These are phyloP conservation scores for Hypomesus transpacificus DNA, from an alignment of 2,113 vertebrate genomes.

Conservation along the genomic window DNA sequence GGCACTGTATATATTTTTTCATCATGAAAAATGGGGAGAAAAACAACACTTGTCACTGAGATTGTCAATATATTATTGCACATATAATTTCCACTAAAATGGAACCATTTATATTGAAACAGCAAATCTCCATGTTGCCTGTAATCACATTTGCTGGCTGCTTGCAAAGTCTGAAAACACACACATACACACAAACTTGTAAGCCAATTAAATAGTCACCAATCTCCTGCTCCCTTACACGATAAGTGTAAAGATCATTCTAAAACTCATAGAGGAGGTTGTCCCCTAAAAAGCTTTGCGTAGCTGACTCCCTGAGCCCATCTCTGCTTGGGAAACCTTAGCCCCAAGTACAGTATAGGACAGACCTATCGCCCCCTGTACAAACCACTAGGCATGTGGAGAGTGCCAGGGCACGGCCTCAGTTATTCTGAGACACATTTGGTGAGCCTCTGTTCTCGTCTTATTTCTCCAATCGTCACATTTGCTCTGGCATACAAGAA, in stretches of 20 bases:
- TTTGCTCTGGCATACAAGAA: conserved; percentile 5
- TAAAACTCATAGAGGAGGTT: conserved; percentile 55
- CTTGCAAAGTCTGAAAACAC: conserved; percentile 53
- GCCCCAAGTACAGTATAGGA: conserved; percentile 42
- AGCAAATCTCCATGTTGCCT: conserved; percentile 55
- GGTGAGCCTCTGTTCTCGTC: conserved; percentile 29
- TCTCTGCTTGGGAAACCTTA: conserved; percentile 42
- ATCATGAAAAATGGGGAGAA: conserved; percentile 4
- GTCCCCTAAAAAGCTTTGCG: conserved; percentile 51
- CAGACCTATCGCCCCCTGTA: neutral
- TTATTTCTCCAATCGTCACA: neutral
- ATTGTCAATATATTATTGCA: neutral
- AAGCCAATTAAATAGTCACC: conserved; percentile 32
- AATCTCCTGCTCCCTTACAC: conserved; percentile 49
- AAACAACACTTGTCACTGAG: too few species aligned
- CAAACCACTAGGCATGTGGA: neutral
- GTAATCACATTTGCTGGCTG: conserved; percentile 56
- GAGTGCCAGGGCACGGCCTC: conserved; percentile 34
- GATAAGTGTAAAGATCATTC: conserved; percentile 53
- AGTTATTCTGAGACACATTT: conserved; percentile 31
- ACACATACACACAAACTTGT: conserved; percentile 35
- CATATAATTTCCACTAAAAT: neutral
- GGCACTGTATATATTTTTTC: too few species aligned
- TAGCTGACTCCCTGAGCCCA: conserved; percentile 36
- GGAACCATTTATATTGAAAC: conserved; percentile 24